Percentiles rank a stretch among this genome's conserved stretches.
Evolutionary conservation across 2,113 vertebrate species (phyloP).

Genomic region (Acinonyx jubatus): DNA sequence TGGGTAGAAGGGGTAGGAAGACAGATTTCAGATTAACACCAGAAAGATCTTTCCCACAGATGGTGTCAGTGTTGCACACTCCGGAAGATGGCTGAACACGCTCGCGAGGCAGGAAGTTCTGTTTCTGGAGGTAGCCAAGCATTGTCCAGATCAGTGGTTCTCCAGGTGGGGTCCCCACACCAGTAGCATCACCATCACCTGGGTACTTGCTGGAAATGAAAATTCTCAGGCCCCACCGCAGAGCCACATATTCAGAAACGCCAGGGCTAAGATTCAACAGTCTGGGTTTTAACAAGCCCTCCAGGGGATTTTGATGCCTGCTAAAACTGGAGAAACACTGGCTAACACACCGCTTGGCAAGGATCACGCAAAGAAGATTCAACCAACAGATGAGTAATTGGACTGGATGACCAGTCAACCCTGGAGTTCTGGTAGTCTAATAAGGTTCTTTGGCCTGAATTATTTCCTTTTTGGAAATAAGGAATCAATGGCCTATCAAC

Average conservation of each 20-base stretch:
- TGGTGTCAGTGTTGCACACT: not conserved
- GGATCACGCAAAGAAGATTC: not conserved
- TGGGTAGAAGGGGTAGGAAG: not conserved
- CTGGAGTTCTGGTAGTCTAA: not conserved
- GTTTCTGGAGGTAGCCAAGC: not conserved
- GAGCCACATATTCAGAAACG: not conserved
- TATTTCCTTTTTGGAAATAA: constrained; percentile 30
- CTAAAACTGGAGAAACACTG: not conserved
- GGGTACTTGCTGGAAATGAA: not conserved
- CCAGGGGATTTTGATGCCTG: not conserved
- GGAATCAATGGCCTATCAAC: not conserved
- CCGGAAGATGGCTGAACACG: not conserved
- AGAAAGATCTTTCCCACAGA: not conserved
- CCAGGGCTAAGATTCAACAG: not conserved
- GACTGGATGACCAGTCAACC: not conserved
- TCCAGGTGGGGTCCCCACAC: not conserved
- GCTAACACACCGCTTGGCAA: not conserved
- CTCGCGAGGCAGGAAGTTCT: not conserved
- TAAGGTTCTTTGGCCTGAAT: not conserved
- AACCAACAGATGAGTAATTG: not conserved
- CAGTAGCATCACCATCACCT: not conserved
- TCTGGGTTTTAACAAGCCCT: not conserved
- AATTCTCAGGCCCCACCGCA: not conserved
- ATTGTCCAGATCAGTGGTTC: not conserved
- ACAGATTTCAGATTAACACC: not conserved